These are phyloP conservation scores for Nasonia oneida DNA, from an alignment of 2,888 invertebrate genomes.

Conservation along the genomic window DNA sequence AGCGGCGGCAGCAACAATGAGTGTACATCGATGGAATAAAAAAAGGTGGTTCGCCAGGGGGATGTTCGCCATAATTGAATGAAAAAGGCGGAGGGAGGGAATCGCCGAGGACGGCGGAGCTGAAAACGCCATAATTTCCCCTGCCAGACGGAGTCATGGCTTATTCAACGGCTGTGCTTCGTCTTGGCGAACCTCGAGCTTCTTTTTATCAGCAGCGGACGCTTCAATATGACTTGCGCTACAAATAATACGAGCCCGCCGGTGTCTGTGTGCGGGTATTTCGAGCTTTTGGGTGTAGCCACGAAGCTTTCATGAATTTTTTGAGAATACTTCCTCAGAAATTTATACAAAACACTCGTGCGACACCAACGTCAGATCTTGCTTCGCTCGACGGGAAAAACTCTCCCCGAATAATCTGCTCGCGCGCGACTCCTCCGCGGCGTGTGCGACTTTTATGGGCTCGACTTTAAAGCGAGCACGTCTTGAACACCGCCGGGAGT, in stretches of 20 bases:
- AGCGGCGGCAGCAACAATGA: neutral
- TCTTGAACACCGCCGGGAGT: constrained; percentile 22
- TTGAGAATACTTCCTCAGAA: neutral
- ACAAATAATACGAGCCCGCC: constrained; percentile 10
- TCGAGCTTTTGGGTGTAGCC: neutral
- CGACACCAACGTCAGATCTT: neutral
- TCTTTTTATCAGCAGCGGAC: neutral
- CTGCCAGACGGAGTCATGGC: constrained; percentile 75
- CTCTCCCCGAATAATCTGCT: neutral
- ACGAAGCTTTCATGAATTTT: too few species aligned
- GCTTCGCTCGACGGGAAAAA: constrained; percentile 43
- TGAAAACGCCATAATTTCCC: constrained; percentile 51
- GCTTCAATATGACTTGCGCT: neutral
- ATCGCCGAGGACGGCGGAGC: neutral
- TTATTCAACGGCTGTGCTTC: constrained; percentile 71
- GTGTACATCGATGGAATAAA: constrained; percentile 49
- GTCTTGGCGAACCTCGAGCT: constrained; percentile 8
- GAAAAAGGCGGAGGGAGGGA: constrained; percentile 66
- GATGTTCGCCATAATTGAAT: constrained; percentile 73
- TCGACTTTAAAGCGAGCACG: constrained; percentile 35
- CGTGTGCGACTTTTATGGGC: constrained; percentile 44
- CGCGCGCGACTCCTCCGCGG: neutral
- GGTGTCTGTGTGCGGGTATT: neutral
- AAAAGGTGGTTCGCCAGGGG: constrained; percentile 25
- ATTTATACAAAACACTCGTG: neutral